Conservation (phyloP, 2,797 vertebrate genomes). For the Anolis apletophallus region DNA sequence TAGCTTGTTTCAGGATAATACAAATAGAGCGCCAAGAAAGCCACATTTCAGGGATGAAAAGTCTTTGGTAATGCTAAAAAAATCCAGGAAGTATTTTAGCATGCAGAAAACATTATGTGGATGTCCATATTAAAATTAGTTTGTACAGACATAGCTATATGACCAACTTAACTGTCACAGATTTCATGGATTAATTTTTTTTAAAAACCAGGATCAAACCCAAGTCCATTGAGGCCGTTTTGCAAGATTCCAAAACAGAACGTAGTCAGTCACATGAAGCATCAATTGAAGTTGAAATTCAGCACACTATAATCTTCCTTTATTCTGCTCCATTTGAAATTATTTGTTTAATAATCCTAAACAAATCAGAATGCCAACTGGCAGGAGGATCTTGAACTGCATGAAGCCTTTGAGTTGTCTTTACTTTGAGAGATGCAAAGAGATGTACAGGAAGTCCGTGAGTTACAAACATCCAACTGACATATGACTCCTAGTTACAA, state of each 20-base stretch:
- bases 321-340: background rate
- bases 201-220: too few relatives aligned
- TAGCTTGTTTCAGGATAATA: too few relatives aligned
- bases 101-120: background rate
- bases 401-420: background rate
- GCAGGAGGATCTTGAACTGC: background rate
- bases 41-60: background rate
- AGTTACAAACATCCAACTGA: too few relatives aligned
- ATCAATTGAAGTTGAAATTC: background rate
- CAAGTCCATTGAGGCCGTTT: background rate
- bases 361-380: background rate
- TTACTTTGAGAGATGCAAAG: slow-evolving; percentile 4
- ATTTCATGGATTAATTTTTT: background rate
- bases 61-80: background rate
- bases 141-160: too few relatives aligned
- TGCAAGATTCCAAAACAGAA: background rate
- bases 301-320: background rate
- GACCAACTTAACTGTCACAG: background rate
- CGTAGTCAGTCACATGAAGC: background rate
- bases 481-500: too few relatives aligned
- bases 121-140: too few relatives aligned
- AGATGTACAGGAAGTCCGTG: background rate
- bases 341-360: slow-evolving; percentile 5
- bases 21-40: background rate
- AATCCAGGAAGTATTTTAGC: background rate